Evolutionary conservation across 2,888 invertebrate genomes (phyloP), one percentile per base, ranked within the genome.

Genomic region (Hirtodrosophila duncani): DNA sequence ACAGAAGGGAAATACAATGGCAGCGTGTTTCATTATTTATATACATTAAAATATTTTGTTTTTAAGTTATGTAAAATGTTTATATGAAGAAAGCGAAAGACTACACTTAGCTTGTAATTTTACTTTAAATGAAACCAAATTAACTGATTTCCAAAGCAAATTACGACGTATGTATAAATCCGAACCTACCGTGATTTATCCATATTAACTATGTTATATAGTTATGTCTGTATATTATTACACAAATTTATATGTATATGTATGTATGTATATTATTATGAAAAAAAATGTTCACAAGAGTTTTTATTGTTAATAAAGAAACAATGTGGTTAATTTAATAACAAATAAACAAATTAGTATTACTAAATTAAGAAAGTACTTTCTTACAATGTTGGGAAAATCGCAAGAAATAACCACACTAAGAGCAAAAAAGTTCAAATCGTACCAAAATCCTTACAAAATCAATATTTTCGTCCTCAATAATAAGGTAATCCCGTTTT

Each of bases 1-100:
- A 51, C 31, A 8, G 17, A 56, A 31, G 27, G 20, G 30, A 49
- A 56, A 58, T 38, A 51, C 50, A 65, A 45, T 37, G n/a, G 16
- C 37, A 39, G 20, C 18, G 52, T 56, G 49, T 72, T 77, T 65
- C 26, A 63, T 43, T 56, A 24, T 39, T 71, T 36, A 39, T 52
- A 39, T 8, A 36, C 11, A 9, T 42, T 52, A 58, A 13, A 42
- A 51, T 31, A 43, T 38, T 31, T 24, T 41, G 39, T 44, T 41
- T 55, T n/a, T n/a, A n/a, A n/a, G n/a, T n/a, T n/a, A n/a, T n/a
- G n/a, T n/a, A n/a, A n/a, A n/a, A 55, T 49, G 30, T 53, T 51
- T 39, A 43, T 44, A 42, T 34, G 60, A 68, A 45, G 69, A 67
- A 71, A 67, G 62, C 63, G 56, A 72, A 68, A 68, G 68, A 71